Percentiles rank a stretch among this genome's conserved stretches.
Conservation (phyloP, 2,113 vertebrate species). For the Cephalopterus ornatus region DNA sequence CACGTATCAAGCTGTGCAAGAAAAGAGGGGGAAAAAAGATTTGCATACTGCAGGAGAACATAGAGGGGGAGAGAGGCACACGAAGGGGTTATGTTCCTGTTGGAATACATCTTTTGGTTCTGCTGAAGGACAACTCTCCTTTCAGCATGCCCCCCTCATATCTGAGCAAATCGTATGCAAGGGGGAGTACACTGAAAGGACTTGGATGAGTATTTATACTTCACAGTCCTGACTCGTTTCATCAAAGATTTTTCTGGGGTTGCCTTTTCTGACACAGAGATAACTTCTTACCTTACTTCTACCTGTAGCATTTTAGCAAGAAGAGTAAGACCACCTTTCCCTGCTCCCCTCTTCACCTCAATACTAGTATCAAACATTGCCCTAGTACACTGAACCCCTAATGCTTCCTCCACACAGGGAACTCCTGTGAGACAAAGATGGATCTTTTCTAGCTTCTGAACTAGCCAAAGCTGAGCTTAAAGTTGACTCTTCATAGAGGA, state of each 20-base stretch:
- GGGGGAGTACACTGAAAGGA: neutral
- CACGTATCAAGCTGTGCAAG: conserved; percentile 70
- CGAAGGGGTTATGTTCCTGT: neutral
- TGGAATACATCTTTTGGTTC: neutral
- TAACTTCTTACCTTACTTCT: neutral
- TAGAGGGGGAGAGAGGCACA: neutral
- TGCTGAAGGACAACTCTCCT: neutral
- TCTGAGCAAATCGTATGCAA: neutral
- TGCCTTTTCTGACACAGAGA: neutral
- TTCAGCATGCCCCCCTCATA: neutral
- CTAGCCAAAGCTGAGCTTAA: neutral
- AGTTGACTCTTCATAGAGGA: neutral
- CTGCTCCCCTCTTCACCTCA: neutral
- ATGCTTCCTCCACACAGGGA: neutral
- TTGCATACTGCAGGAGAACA: conserved; percentile 54
- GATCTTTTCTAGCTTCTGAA: neutral
- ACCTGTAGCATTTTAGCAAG: neutral
- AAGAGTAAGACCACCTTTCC: neutral
- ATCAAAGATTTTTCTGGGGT: neutral
- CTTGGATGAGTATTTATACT: neutral
- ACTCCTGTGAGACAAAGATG: neutral
- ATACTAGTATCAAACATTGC: rapidly evolving
- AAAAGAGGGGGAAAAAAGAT: neutral
- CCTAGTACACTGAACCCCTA: neutral
- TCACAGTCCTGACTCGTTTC: neutral